These are phyloP conservation scores for Laothoe populi DNA, from an alignment of 2,888 invertebrate species.

Conservation along the genomic window DNA sequence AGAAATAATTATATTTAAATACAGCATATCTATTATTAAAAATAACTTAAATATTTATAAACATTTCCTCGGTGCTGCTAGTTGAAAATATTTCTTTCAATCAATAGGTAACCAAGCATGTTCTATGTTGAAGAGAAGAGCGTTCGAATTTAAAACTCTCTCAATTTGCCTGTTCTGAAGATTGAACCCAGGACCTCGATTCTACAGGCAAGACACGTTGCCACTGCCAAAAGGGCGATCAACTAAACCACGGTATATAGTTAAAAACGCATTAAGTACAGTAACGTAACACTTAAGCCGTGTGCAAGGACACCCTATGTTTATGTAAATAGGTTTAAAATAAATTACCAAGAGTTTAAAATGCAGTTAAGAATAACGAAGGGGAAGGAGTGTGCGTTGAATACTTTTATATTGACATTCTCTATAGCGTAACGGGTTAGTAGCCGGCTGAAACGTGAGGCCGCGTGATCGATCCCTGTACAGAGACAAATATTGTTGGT, in stretches of 20 bases:
- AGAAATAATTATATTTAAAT: too few species aligned
- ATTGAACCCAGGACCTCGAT: neutral
- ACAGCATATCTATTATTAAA: too few species aligned
- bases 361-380: constrained; percentile 59
- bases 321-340: constrained; percentile 76
- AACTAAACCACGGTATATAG: neutral
- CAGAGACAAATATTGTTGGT: too few species aligned
- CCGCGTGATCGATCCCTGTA: too few species aligned
- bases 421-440: neutral
- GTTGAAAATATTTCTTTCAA: too few species aligned
- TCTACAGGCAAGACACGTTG: neutral
- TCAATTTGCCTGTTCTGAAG: neutral
- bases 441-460: neutral
- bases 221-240: neutral
- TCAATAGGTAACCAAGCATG: too few species aligned
- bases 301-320: constrained; percentile 40
- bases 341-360: constrained; percentile 69
- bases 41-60: too few species aligned
- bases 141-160: neutral
- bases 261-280: constrained; percentile 1
- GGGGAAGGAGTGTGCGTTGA: constrained; percentile 43
- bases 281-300: constrained; percentile 22
- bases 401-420: neutral
- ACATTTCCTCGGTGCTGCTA: too few species aligned
- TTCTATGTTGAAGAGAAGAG: too few species aligned